Conservation (phyloP, 2,113 vertebrate species). For the Lycaon pictus region DNA sequence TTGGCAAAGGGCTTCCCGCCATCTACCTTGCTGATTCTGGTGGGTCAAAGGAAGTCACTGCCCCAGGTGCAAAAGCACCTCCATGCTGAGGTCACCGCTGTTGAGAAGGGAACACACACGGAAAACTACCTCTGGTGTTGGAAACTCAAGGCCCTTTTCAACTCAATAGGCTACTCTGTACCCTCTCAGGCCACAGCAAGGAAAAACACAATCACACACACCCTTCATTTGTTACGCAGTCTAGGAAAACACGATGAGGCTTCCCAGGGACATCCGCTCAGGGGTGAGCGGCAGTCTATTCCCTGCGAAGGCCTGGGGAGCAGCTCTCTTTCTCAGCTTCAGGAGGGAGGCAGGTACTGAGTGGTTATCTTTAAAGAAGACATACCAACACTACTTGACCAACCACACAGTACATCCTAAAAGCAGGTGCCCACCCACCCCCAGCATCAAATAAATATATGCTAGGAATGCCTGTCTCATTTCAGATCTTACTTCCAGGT, state of each 20-base stretch:
- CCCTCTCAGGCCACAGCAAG: background rate
- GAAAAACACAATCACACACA: background rate
- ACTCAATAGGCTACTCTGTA: background rate
- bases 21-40: background rate
- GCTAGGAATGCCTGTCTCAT: background rate
- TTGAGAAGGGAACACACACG: background rate
- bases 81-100: background rate
- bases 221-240: background rate
- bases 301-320: fast-evolving
- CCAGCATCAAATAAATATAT: background rate
- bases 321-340: background rate
- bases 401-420: background rate
- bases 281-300: background rate
- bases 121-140: background rate
- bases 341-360: background rate
- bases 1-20: background rate
- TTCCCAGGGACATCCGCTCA: background rate
- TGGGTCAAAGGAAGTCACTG: background rate
- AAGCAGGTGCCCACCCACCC: no score
- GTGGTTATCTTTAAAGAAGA: background rate
- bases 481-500: conserved; percentile 30
- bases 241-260: background rate
- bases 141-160: background rate
- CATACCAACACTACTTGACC: background rate
- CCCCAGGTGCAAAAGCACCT: background rate